Percentiles rank a stretch among this genome's conserved stretches.
Evolutionary conservation across 2,113 vertebrate species (phyloP).

Genomic region (Bothrops jararaca): DNA sequence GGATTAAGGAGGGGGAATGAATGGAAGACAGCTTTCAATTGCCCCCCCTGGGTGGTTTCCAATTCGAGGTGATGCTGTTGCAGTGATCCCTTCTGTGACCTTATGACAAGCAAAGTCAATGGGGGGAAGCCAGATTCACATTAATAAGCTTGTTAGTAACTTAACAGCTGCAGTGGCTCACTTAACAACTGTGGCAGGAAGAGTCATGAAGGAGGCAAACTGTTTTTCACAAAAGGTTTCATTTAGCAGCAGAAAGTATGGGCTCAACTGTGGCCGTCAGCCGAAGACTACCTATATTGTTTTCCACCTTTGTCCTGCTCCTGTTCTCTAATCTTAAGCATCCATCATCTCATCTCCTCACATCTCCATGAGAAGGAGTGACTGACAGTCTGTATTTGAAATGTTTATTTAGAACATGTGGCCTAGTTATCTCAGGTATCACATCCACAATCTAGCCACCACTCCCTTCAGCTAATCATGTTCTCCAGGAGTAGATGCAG

Average conservation of each 20-base stretch:
- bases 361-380: neutral
- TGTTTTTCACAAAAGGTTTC: neutral
- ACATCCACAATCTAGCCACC: slow-evolving; percentile 49
- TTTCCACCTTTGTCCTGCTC: no score
- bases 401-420: slow-evolving; percentile 48
- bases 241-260: neutral
- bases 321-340: neutral
- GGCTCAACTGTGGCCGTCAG: neutral
- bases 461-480: slow-evolving; percentile 64
- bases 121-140: neutral
- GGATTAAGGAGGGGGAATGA: no score
- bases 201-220: neutral
- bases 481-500: slow-evolving; percentile 55
- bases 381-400: neutral
- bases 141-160: neutral
- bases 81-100: no score
- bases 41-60: no score
- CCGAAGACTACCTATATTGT: neutral
- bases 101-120: no score
- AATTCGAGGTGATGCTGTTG: neutral
- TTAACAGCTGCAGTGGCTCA: neutral
- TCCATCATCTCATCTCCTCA: neutral
- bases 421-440: slow-evolving; percentile 60
- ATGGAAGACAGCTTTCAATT: no score
- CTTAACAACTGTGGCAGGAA: neutral